Evolutionary conservation across 2,888 invertebrate genomes (phyloP).

Genomic region (Melanotus villosus): DNA sequence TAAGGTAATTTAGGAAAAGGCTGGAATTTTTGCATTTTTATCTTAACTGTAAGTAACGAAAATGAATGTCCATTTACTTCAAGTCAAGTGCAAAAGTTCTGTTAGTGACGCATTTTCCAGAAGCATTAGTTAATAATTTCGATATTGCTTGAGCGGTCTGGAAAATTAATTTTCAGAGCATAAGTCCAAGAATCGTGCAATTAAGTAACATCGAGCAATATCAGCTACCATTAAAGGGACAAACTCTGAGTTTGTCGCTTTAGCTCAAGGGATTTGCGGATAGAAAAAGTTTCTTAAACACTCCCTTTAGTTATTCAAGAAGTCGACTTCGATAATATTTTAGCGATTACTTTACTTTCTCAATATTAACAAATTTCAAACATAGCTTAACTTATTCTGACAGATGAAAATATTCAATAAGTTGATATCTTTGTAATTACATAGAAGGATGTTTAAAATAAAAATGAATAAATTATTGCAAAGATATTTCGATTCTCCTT

Average conservation of each 20-base stretch:
- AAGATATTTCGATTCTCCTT: too few species aligned
- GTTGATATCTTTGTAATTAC: not conserved
- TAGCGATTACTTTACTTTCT: not conserved
- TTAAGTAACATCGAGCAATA: conserved; percentile 20
- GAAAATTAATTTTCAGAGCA: conserved; percentile 16
- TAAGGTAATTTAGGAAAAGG: too few species aligned
- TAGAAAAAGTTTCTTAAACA: conserved; percentile 13
- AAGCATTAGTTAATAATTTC: conserved; percentile 22
- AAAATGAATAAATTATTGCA: too few species aligned
- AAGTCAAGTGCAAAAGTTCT: conserved; percentile 18
- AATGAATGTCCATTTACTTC: conserved; percentile 8
- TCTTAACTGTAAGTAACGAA: not conserved
- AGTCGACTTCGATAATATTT: not conserved
- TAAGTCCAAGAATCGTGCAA: conserved; percentile 12
- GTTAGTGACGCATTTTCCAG: conserved; percentile 13
- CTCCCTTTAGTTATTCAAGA: not conserved
- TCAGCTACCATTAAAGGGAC: conserved; percentile 6
- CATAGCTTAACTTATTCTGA: conserved; percentile 12
- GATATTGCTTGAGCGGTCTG: conserved; percentile 18
- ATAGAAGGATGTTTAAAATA: not conserved
- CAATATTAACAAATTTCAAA: conserved; percentile 2
- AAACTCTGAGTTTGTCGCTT: conserved; percentile 9
- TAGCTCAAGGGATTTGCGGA: conserved; percentile 22
- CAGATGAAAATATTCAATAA: not conserved
- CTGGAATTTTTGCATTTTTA: not conserved